Percentiles rank a stretch among this genome's conserved stretches.
These are phyloP conservation scores for Oasisia sp. DNA, from an alignment of 2,888 invertebrate genomes.

Conservation along the genomic window DNA sequence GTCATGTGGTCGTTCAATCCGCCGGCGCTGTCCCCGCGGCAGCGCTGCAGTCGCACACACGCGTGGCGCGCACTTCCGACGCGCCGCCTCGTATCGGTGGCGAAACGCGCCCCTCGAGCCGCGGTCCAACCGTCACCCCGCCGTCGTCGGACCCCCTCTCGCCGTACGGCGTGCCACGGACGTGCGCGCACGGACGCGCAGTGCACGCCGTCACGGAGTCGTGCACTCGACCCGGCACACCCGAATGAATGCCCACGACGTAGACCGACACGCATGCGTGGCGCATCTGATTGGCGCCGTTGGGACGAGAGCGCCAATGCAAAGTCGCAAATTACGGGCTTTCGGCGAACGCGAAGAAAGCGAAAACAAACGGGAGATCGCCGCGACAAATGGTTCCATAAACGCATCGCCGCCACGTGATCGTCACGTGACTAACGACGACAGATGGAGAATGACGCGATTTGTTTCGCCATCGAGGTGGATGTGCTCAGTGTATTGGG, in stretches of 20 bases:
- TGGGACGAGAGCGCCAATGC: neutral
- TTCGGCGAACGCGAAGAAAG: neutral
- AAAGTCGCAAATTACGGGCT: conserved; percentile 6
- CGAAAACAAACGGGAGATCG: neutral
- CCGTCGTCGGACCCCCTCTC: neutral
- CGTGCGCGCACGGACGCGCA: conserved; percentile 7
- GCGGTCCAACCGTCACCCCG: neutral
- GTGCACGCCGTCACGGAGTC: neutral
- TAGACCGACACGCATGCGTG: neutral
- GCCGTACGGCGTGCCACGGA: neutral
- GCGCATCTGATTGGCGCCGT: neutral
- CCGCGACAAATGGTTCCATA: neutral
- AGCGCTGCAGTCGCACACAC: neutral
- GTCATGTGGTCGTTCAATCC: neutral
- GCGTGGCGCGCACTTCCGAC: neutral
- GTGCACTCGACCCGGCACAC: neutral
- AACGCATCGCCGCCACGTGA: neutral
- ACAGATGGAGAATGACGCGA: neutral
- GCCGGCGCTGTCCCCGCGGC: neutral
- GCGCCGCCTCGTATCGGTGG: neutral
- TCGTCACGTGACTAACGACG: neutral
- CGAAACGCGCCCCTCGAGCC: neutral
- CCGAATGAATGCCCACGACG: neutral
- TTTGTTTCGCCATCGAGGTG: neutral
- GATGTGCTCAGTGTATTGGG: neutral